phyloP scores from a whole-genome alignment of 2,113 vertebrate species.

The Passer domesticus region DNA sequence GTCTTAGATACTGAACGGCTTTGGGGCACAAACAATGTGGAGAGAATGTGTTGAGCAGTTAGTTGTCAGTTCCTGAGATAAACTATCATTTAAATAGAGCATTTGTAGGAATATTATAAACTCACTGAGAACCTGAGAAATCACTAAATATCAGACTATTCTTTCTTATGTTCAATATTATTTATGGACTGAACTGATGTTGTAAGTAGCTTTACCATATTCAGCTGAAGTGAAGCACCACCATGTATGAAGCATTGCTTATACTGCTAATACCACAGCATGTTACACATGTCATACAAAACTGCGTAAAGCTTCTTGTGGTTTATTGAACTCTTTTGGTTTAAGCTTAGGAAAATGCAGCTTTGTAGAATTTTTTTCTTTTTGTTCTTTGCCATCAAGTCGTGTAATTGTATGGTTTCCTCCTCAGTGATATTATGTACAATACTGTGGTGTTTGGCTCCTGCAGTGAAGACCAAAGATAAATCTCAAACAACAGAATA shows the following conservation, averaged over 20 bases:
- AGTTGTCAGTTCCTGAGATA: constrained; percentile 62
- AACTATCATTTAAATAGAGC: constrained; percentile 61
- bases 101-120: constrained; percentile 57
- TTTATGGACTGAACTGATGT: constrained; percentile 60
- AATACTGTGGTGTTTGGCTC: background rate
- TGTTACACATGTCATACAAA: constrained; percentile 58
- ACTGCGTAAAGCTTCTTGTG: constrained; percentile 29
- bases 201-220: constrained; percentile 20
- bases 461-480: background rate
- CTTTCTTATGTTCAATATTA: constrained; percentile 40
- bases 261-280: constrained; percentile 29
- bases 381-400: background rate
- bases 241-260: constrained; percentile 28
- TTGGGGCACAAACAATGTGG: constrained; percentile 32
- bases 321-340: constrained; percentile 58
- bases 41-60: constrained; percentile 54
- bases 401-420: background rate
- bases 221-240: constrained; percentile 40
- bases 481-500: background rate
- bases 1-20: constrained; percentile 55
- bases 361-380: constrained; percentile 60
- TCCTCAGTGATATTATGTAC: background rate
- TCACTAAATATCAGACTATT: constrained; percentile 8
- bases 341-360: constrained; percentile 53
- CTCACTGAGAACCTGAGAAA: constrained; percentile 44